Evolutionary conservation across 2,888 invertebrate species (phyloP).

Genomic region (Hirtodrosophila alboralis): DNA sequence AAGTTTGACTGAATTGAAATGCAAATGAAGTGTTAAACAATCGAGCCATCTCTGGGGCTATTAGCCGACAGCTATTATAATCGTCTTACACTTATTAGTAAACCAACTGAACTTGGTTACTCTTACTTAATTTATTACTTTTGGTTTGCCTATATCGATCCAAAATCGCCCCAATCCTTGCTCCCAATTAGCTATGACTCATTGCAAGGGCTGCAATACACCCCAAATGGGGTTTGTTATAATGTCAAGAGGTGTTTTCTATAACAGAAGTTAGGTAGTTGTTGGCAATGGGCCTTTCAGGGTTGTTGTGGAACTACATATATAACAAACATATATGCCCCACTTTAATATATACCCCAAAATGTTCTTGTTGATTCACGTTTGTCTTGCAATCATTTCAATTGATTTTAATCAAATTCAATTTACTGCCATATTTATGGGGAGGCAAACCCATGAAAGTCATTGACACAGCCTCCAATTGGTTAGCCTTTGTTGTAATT

Average conservation of each 20-base stretch:
- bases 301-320: slow-evolving; percentile 17
- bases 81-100: too few relatives aligned
- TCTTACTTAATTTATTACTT: not conserved
- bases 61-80: too few relatives aligned
- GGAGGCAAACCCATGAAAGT: slow-evolving; percentile 6
- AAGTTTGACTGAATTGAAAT: not conserved
- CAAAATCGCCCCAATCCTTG: slow-evolving; percentile 22
- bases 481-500: slow-evolving; percentile 9
- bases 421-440: slow-evolving; percentile 49
- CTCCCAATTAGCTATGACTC: slow-evolving; percentile 37
- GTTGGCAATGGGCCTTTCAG: slow-evolving; percentile 13
- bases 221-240: slow-evolving; percentile 2
- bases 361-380: slow-evolving; percentile 8
- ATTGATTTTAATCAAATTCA: slow-evolving; percentile 81
- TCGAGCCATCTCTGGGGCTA: not conserved
- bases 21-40: not conserved
- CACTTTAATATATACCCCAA: slow-evolving; percentile 10
- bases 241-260: slow-evolving; percentile 3
- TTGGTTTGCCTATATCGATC: slow-evolving; percentile 39
- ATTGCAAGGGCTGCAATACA: slow-evolving; percentile 2
- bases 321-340: slow-evolving; percentile 12
- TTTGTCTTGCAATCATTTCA: slow-evolving; percentile 60
- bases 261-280: not conserved
- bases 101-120: not conserved
- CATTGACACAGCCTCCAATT: slow-evolving; percentile 27